These are phyloP conservation scores for Oscheius sp. DNA, from an alignment of 1,140 invertebrate genomes.

Conservation along the genomic window DNA sequence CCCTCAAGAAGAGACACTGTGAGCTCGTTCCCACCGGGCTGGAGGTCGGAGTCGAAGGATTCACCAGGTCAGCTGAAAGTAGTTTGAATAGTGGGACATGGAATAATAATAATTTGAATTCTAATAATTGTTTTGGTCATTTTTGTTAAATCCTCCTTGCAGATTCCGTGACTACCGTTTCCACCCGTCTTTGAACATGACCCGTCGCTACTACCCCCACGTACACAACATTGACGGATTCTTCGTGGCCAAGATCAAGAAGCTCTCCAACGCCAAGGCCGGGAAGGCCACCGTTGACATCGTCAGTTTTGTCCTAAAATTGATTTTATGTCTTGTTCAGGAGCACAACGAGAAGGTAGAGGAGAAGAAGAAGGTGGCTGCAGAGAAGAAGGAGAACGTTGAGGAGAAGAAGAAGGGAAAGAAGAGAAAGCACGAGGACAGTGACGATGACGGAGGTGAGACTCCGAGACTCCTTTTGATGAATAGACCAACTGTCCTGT, in stretches of 20 bases:
- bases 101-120: slow-evolving; percentile 10
- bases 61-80: slow-evolving; percentile 71
- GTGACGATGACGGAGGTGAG: slow-evolving; percentile 11
- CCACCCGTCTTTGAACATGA: slow-evolving; percentile 85
- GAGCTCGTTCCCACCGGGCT: slow-evolving; percentile 88
- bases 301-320: not conserved
- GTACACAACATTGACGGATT: slow-evolving; percentile 99
- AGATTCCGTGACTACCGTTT: slow-evolving; percentile 72
- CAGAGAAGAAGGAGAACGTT: not conserved
- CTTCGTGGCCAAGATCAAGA: slow-evolving; percentile 87
- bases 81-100: not conserved
- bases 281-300: not conserved
- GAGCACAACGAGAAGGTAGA: slow-evolving; percentile 4
- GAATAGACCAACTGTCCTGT: too few species aligned
- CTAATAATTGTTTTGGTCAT: too few species aligned
- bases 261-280: slow-evolving; percentile 53
- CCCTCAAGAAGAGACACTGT: slow-evolving; percentile 83
- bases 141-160: slow-evolving; percentile 28
- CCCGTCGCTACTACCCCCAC: slow-evolving; percentile 91
- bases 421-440: not conserved
- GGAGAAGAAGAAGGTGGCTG: slow-evolving; percentile 10
- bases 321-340: not conserved
- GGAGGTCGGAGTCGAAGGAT: slow-evolving; percentile 92
- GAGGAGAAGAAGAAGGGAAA: slow-evolving; percentile 20
- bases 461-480: not conserved